Conservation (phyloP, 2,113 vertebrate species). For the Perca schrenkii region DNA sequence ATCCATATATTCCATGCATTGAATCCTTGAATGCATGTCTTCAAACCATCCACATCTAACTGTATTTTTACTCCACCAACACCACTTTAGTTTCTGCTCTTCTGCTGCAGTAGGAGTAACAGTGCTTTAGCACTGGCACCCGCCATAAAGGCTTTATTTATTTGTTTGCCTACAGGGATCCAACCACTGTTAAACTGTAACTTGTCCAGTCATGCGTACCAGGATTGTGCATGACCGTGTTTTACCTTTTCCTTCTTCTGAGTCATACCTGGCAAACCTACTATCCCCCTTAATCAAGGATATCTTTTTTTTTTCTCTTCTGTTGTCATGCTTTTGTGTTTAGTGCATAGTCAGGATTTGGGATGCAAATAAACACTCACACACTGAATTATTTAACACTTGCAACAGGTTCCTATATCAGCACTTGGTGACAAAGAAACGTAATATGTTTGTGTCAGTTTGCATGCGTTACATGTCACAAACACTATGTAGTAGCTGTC, state of each 20-base stretch:
- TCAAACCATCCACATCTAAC: not conserved
- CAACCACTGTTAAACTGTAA: not conserved
- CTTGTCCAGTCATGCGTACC: not conserved
- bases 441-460: conserved; percentile 44
- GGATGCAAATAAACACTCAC: conserved; percentile 23
- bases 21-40: not conserved
- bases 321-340: conserved; percentile 24
- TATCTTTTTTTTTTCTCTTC: conserved; percentile 1
- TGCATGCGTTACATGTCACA: conserved; percentile 21
- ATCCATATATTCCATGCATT: not conserved
- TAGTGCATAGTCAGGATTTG: conserved; percentile 33
- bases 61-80: not conserved
- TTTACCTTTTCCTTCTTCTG: not conserved
- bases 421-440: conserved; percentile 43
- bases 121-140: not conserved
- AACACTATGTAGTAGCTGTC: not conserved
- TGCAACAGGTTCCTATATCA: conserved; percentile 57
- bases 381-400: conserved; percentile 77
- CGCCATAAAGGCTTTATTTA: too few relatives aligned
- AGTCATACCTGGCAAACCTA: not conserved
- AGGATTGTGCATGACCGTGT: not conserved
- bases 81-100: not conserved
- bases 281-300: not conserved
- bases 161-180: not conserved
- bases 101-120: not conserved